Evolutionary conservation across 2,888 invertebrate species (phyloP).

Genomic region (Andrena minutula): DNA sequence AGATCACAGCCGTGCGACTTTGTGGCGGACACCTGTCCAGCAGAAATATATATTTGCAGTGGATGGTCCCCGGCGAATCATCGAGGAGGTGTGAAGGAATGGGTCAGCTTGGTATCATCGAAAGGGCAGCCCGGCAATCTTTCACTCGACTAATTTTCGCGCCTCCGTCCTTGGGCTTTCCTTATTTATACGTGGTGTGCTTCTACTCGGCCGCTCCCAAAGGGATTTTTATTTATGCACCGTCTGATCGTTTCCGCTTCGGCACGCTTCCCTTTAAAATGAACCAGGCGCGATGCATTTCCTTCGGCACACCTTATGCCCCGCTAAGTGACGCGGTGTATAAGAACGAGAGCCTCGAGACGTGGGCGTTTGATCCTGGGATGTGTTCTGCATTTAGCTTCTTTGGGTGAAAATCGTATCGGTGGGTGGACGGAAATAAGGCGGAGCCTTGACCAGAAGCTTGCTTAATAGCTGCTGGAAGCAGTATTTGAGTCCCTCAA

Average conservation of each 20-base stretch:
- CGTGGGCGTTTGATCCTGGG: neutral
- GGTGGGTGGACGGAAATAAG: neutral
- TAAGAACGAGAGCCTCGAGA: neutral
- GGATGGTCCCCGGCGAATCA: neutral
- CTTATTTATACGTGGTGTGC: constrained; percentile 48
- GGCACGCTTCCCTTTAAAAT: constrained; percentile 22
- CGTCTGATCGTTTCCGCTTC: constrained; percentile 43
- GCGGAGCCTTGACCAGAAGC: neutral
- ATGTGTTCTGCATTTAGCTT: constrained; percentile 7
- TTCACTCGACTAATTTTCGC: constrained; percentile 43
- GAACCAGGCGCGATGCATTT: constrained; percentile 4
- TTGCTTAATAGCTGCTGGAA: no score
- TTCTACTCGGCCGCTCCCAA: constrained; percentile 20
- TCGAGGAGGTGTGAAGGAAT: constrained; percentile 5
- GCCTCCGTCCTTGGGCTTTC: constrained; percentile 33
- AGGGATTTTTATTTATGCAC: constrained; percentile 58
- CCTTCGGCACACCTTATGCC: constrained; percentile 11
- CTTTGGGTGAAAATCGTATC: neutral
- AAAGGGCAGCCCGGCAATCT: constrained; percentile 40
- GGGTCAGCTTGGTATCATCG: neutral
- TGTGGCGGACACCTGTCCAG: neutral
- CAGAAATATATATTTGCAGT: neutral
- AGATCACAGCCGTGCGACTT: neutral
- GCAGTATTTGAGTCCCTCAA: no score
- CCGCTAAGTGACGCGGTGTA: constrained; percentile 18